Conservation (phyloP, 1,140 invertebrate genomes). For the Monomorium pharaonis region DNA sequence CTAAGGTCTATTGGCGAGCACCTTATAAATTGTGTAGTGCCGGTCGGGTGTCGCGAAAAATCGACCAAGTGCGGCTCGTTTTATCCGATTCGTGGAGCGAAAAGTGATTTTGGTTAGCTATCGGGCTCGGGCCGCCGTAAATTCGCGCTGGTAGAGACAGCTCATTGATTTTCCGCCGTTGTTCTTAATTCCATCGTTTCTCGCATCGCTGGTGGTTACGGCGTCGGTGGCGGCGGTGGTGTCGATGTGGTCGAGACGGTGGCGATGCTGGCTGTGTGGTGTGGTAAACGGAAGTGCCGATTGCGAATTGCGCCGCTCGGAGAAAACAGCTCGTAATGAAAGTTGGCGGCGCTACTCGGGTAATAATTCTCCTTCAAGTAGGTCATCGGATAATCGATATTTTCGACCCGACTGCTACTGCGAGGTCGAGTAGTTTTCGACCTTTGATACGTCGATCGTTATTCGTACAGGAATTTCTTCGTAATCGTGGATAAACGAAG, state of each 20-base stretch:
- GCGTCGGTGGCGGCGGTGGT: neutral
- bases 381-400: slow-evolving; percentile 72
- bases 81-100: slow-evolving; percentile 19
- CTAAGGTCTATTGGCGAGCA: slow-evolving; percentile 13
- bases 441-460: slow-evolving; percentile 56
- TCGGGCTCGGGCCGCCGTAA: slow-evolving; percentile 35
- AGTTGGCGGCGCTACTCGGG: slow-evolving; percentile 41
- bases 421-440: slow-evolving; percentile 53
- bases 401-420: slow-evolving; percentile 42
- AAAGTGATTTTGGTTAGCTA: slow-evolving; percentile 44
- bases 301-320: slow-evolving; percentile 30
- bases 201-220: slow-evolving; percentile 15
- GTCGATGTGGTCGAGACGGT: neutral
- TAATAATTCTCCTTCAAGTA: slow-evolving; percentile 52
- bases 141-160: slow-evolving; percentile 34
- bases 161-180: slow-evolving; percentile 59
- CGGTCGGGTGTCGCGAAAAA: slow-evolving; percentile 16
- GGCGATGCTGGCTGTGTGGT: slow-evolving; percentile 9
- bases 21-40: slow-evolving; percentile 39
- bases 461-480: slow-evolving; percentile 47
- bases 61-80: slow-evolving; percentile 4
- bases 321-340: slow-evolving; percentile 66
- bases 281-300: neutral
- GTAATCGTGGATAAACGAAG: slow-evolving; percentile 39
- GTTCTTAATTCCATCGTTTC: slow-evolving; percentile 58